Evolutionary conservation across 2,797 vertebrate species (phyloP).

Genomic region (Sternarchorhynchus goeldii): DNA sequence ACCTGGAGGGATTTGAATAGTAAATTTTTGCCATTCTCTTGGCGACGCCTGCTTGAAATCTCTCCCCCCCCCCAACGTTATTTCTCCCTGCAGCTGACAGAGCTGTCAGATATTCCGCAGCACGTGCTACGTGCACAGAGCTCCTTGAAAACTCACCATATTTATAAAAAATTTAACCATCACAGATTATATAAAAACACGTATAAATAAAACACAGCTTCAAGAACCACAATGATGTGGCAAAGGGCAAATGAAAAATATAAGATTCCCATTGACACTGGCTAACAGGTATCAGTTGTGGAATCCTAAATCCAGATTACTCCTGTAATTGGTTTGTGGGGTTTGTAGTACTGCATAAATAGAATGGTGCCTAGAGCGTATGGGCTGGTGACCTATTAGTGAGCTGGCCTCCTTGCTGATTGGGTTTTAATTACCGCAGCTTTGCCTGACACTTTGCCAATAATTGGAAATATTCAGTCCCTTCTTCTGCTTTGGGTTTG

Average conservation of each 20-base stretch:
- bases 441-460: slow-evolving; percentile 60
- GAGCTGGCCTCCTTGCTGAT: slow-evolving; percentile 49
- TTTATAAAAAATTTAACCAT: slow-evolving; percentile 25
- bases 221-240: not conserved
- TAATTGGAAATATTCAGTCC: slow-evolving; percentile 62
- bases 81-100: slow-evolving; percentile 41
- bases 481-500: slow-evolving; percentile 48
- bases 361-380: slow-evolving; percentile 41
- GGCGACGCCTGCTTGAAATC: slow-evolving; percentile 14
- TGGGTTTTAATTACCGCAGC: slow-evolving; percentile 61
- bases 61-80: slow-evolving; percentile 11
- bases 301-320: slow-evolving; percentile 32
- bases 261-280: not conserved
- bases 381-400: slow-evolving; percentile 55
- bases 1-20: slow-evolving; percentile 53
- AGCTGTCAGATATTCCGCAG: slow-evolving; percentile 41
- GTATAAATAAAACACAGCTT: slow-evolving; percentile 1
- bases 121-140: slow-evolving; percentile 15
- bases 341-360: slow-evolving; percentile 28
- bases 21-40: slow-evolving; percentile 41
- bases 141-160: slow-evolving; percentile 33
- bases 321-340: slow-evolving; percentile 34
- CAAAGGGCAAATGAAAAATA: slow-evolving; percentile 4
- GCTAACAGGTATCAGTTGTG: slow-evolving; percentile 32
- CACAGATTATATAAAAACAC: slow-evolving; percentile 1